phyloP scores from a whole-genome alignment of 2,797 vertebrate genomes.

The Tragopan temminckii region DNA sequence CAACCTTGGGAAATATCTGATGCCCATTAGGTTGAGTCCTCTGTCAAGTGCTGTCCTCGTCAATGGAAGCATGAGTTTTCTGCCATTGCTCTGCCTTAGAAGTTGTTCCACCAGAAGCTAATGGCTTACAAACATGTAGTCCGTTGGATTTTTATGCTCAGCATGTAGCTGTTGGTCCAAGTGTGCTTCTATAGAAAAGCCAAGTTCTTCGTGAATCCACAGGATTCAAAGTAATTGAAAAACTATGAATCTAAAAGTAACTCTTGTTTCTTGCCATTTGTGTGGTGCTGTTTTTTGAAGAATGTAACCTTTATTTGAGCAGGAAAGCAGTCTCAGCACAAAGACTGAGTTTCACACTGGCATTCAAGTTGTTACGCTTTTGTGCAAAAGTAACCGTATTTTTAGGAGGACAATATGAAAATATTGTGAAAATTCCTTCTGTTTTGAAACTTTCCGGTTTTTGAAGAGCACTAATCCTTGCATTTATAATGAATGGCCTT shows the following conservation, averaged over 20 bases:
- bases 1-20: neutral
- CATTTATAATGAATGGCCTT: neutral
- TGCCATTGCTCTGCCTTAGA: neutral
- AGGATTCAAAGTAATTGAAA: neutral
- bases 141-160: neutral
- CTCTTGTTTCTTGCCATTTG: neutral
- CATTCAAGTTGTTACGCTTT: neutral
- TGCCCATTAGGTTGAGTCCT: neutral
- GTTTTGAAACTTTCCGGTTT: neutral
- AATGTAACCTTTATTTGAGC: neutral
- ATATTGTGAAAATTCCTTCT: neutral
- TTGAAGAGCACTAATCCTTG: neutral
- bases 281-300: neutral
- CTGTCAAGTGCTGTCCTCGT: neutral
- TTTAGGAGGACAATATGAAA: neutral
- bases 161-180: rapidly evolving
- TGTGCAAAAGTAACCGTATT: neutral
- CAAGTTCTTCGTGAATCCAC: neutral
- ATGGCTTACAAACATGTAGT: neutral
- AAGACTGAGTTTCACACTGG: neutral
- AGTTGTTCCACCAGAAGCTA: neutral
- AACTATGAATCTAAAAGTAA: neutral
- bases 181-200: neutral
- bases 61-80: neutral
- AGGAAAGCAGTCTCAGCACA: neutral